Percentiles rank a stretch among this genome's conserved stretches.
Evolutionary conservation across 2,797 vertebrate genomes (phyloP).

Genomic region (Poecile montanus): DNA sequence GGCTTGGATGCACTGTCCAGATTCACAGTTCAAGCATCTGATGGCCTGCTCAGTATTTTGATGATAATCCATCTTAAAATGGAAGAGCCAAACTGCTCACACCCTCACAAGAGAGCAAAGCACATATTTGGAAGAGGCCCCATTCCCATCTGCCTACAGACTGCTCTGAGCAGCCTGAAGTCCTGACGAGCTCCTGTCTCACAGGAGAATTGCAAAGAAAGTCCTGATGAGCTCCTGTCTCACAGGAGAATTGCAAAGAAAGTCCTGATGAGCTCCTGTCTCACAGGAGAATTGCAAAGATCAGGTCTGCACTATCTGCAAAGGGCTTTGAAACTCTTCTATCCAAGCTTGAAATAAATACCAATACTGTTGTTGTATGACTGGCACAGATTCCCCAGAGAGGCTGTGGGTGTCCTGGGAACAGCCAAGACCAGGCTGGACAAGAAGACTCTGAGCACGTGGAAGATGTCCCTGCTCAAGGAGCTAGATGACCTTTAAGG

Average conservation of each 20-base stretch:
- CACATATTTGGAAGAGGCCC: not conserved
- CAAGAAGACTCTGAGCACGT: not conserved
- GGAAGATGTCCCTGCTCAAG: not conserved
- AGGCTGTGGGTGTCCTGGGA: not conserved
- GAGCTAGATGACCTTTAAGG: not conserved
- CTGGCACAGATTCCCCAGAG: not conserved
- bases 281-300: not conserved
- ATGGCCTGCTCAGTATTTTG: not conserved
- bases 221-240: not conserved
- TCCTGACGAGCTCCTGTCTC: not conserved
- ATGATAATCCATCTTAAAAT: not conserved
- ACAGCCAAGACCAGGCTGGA: not conserved
- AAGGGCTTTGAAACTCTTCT: not conserved
- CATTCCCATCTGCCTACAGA: not conserved
- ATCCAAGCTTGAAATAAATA: not conserved
- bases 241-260: not conserved
- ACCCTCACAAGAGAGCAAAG: not conserved
- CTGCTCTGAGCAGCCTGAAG: not conserved
- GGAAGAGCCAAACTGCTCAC: not conserved
- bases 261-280: not conserved
- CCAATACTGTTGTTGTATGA: not conserved
- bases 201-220: not conserved
- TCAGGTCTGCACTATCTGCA: not conserved
- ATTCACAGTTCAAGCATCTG: not conserved
- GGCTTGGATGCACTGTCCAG: not conserved